These are phyloP conservation scores for Periplaneta americana DNA, from an alignment of 1,140 invertebrate genomes.

Conservation along the genomic window DNA sequence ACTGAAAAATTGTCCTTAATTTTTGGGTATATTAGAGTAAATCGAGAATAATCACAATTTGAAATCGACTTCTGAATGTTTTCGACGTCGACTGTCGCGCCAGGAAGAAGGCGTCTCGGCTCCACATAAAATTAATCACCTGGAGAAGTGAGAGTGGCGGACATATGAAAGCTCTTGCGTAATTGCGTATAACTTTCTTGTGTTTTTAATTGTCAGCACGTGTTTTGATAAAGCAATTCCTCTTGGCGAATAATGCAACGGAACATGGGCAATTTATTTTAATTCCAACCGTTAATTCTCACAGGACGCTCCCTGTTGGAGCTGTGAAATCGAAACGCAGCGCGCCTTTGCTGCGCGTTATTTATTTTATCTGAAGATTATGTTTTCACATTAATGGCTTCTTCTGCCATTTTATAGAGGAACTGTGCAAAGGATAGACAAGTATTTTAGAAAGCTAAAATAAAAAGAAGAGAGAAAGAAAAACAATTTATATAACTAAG, in stretches of 20 bases:
- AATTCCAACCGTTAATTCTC: background rate
- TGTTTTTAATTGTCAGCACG: background rate
- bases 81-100: too few relatives aligned
- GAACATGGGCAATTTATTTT: background rate
- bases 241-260: background rate
- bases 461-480: too few relatives aligned
- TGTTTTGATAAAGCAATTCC: background rate
- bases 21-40: too few relatives aligned
- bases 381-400: background rate
- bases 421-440: too few relatives aligned
- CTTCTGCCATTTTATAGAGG: background rate
- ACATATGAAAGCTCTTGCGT: background rate
- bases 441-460: too few relatives aligned
- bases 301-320: background rate
- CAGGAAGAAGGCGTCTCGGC: background rate
- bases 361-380: background rate
- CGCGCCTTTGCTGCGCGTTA: too few relatives aligned
- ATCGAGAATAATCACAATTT: too few relatives aligned
- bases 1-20: too few relatives aligned
- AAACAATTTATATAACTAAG: too few relatives aligned
- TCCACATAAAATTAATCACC: background rate
- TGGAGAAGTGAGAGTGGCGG: background rate
- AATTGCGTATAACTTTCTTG: background rate
- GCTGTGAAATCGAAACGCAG: background rate
- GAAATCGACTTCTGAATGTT: too few relatives aligned